These are phyloP conservation scores for Acleris cristana DNA, from an alignment of 2,888 invertebrate species.

Conservation along the genomic window DNA sequence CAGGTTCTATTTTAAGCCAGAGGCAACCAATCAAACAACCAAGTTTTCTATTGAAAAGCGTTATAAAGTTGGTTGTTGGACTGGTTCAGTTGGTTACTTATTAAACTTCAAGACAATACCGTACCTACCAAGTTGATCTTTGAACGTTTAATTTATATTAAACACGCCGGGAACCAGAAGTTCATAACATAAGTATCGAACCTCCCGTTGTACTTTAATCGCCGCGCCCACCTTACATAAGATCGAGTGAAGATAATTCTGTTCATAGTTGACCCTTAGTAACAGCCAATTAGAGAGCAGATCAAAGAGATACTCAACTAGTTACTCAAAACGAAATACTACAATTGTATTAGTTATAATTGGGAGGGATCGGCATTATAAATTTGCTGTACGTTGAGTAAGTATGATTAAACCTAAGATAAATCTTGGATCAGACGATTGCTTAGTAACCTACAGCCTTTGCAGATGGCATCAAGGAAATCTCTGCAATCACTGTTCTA, in stretches of 20 bases:
- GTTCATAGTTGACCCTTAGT: not conserved
- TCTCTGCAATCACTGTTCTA: conserved; percentile 27
- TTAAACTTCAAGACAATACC: conserved; percentile 6
- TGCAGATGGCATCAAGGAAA: conserved; percentile 28
- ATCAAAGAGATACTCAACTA: not conserved
- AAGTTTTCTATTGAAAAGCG: conserved; percentile 15
- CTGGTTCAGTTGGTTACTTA: conserved; percentile 15
- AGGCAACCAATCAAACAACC: conserved; percentile 24
- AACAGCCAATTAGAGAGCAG: not conserved
- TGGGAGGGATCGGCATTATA: not conserved
- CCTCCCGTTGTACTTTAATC: too few relatives aligned
- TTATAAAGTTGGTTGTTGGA: conserved; percentile 12
- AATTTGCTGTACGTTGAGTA: not conserved
- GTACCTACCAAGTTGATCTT: not conserved
- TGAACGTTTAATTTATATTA: not conserved
- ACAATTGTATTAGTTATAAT: too few relatives aligned
- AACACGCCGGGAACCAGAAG: too few relatives aligned
- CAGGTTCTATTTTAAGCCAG: conserved; percentile 26
- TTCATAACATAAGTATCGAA: too few relatives aligned
- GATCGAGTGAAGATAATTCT: not conserved
- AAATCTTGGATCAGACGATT: conserved; percentile 15
- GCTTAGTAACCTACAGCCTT: conserved; percentile 15
- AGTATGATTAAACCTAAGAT: not conserved
- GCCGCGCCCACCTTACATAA: too few relatives aligned
- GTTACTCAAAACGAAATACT: too few relatives aligned